Percentiles rank a stretch among this genome's conserved stretches.
Conservation (phyloP, 2,113 vertebrate genomes). For the Mustela nigripes region DNA sequence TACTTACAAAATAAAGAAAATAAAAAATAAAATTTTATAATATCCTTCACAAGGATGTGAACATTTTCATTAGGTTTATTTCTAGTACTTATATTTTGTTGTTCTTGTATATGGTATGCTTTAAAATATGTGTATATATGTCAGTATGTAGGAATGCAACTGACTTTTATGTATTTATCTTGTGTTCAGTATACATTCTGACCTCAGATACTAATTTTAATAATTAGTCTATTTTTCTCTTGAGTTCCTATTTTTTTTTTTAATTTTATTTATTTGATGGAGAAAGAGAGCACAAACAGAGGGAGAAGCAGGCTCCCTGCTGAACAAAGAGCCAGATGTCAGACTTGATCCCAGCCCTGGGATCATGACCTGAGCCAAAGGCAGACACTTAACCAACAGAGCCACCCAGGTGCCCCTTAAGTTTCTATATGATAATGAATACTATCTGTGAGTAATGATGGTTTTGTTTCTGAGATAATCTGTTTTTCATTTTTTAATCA, state of each 20-base stretch:
- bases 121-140: neutral
- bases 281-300: too few relatives aligned
- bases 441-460: neutral
- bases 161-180: slow-evolving; percentile 26
- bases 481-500: slow-evolving; percentile 32
- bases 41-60: neutral
- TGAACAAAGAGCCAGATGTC: too few relatives aligned
- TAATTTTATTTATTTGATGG: too few relatives aligned
- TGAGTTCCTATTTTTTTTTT: neutral
- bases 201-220: neutral
- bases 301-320: too few relatives aligned
- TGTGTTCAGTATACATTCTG: neutral
- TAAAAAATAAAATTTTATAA: neutral
- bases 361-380: too few relatives aligned
- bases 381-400: too few relatives aligned
- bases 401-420: too few relatives aligned
- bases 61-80: slow-evolving; percentile 44
- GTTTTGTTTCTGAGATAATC: neutral
- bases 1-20: neutral
- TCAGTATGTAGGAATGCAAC: neutral
- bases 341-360: too few relatives aligned
- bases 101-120: neutral
- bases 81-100: slow-evolving; percentile 36
- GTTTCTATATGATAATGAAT: slow-evolving; percentile 24
- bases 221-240: neutral